Percentiles rank a stretch among this genome's conserved stretches.
These are phyloP conservation scores for Bradypodion pumilum DNA, from an alignment of 2,797 vertebrate species.

Conservation along the genomic window DNA sequence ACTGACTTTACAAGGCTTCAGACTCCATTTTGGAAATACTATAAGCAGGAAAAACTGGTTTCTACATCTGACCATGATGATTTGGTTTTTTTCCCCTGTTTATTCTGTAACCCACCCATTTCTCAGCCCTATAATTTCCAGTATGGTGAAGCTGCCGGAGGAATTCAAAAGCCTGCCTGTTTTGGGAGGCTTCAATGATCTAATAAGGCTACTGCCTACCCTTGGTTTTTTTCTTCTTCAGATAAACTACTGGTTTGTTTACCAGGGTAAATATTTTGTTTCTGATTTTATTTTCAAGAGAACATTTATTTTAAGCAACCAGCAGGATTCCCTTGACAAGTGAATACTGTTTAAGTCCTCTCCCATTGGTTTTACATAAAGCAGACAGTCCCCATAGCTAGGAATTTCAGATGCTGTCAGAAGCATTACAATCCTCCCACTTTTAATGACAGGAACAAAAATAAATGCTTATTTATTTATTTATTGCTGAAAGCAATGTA, in stretches of 20 bases:
- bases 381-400: background rate
- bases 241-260: background rate
- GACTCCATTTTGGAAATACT: too few species aligned
- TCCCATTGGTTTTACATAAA: conserved; percentile 1
- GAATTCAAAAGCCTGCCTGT: too few species aligned
- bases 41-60: too few species aligned
- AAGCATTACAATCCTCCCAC: background rate
- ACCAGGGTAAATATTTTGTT: background rate
- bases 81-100: background rate
- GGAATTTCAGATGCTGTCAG: conserved; percentile 17
- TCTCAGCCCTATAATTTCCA: too few species aligned
- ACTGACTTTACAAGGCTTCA: too few species aligned
- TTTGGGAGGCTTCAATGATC: too few species aligned
- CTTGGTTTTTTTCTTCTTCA: too few species aligned
- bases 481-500: background rate
- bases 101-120: too few species aligned
- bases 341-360: background rate
- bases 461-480: background rate
- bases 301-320: background rate
- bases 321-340: background rate
- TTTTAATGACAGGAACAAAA: background rate
- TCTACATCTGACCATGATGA: background rate
- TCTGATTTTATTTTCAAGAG: background rate
- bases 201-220: too few species aligned
- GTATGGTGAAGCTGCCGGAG: too few species aligned